Evolutionary conservation across 2,888 invertebrate genomes (phyloP), one percentile per base, ranked within the genome.

Genomic region (Eupithecia subumbrata): DNA sequence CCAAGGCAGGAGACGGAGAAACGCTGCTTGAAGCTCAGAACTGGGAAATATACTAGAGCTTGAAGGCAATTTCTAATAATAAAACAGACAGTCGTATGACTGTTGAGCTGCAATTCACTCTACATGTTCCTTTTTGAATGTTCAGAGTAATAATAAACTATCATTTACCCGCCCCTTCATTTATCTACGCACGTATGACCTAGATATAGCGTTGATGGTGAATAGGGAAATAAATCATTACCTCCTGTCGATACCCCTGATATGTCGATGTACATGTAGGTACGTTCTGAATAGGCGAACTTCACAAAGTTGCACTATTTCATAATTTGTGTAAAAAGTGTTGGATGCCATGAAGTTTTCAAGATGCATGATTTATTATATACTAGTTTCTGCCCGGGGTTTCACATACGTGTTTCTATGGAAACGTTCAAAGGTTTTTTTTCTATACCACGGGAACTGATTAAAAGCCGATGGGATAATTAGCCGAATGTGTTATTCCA

Each of bases 291-390:
- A 64, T 16, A 40, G 11, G 66, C 9, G 5, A 66, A 66, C 37
- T 66, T 67, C 66, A 60, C 60, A 60, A 25, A 60, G 14, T 60
- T 60, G 60, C 60, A 25, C 12, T 25, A 60, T 60, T 60, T 60
- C 1, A 56, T 56, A 25, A 60, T 60, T 25, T 60, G 25, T 12
- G 60, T 25, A 12, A 25, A 22, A 2, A 60, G 5, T 25, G 60
- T 60, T 60, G 25, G 60, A 60, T 60, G 60, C 22, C 60, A 0
- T 25, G 60, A 60, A 25, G 5, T 12, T 60, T 25, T 60, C 25
- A 25, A 60, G 22, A 25, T 60, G 25, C 60, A 60, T 60, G 22
- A 60, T 60, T 60, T 14, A 60, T 60, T 60, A 11, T 12, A 60
- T 22, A 56, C 18, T 48, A 45, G 48, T 48, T 18, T 48, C 48